Evolutionary conservation across 35 echinoderm and acorn worm genomes (phyloP), one percentile per base, ranked within the genome.

Genomic region (Eucidaris tribuloides): DNA sequence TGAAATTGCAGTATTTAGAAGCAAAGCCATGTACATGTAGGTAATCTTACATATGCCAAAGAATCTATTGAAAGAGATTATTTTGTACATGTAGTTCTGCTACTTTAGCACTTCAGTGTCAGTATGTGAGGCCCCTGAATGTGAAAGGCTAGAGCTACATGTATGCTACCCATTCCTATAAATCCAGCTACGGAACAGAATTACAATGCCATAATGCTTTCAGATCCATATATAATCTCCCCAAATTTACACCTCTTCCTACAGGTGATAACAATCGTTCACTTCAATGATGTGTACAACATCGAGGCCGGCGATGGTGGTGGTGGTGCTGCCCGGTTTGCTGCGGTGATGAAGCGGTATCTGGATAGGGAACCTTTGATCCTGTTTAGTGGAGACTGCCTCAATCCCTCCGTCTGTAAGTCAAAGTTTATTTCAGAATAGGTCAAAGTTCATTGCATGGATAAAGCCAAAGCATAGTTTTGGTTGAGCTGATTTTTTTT

Each of bases 281-380:
- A 93, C 60, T 93, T 93, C 76, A 93, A 93, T 25, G 91, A 93
- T 80, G 85, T 93, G 4, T 93, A 93, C 71, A 93, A 93, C 68
- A 88, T 93, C 5, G 85, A 88, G 71, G 37, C 80, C 11, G 32
- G 81, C 5, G 68, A 83, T 29, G 41, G 50, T 30, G 85, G 65
- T 14, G 90, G 90, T 20, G 91, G 91, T 4, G 91, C 91, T 22
- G 85, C 91, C 24, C 83, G 85, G 0, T 93, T 93, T 88, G 91
- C 91, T 15, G 89, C 91, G 0, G 38, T 89, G 17, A 41, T 93
- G 7, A 88, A 88, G 40, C 24, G 57, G 27, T 83, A 84, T 57
- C 46, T 46, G 18, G 25, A 65, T 46, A 54, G 60, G 22, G 70
- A 88, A 62, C 91, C 91, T 4, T 61, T 89, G 3, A 36, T 93